These are phyloP conservation scores for Cirrhinus molitorella DNA, from an alignment of 2,797 vertebrate genomes.

Conservation along the genomic window DNA sequence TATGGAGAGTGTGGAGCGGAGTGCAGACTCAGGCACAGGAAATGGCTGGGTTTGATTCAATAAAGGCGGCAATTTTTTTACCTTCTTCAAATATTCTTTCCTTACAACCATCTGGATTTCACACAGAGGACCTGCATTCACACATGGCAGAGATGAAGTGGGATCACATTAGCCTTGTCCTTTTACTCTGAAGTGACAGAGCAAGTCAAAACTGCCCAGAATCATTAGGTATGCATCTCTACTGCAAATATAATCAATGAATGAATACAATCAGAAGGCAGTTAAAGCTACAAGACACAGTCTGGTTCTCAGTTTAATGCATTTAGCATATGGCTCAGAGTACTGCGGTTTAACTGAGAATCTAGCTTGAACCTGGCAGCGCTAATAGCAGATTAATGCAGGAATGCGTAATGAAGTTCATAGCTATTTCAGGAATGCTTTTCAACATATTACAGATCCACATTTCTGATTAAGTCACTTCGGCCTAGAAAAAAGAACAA, in stretches of 20 bases:
- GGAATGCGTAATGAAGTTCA: slow-evolving; percentile 58
- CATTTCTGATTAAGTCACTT: background rate
- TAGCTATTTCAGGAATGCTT: slow-evolving; percentile 31
- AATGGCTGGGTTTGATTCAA: slow-evolving; percentile 86
- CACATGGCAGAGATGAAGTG: slow-evolving; percentile 11
- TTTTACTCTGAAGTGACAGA: background rate
- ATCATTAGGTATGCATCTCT: background rate
- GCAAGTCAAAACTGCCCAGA: background rate
- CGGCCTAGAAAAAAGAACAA: background rate
- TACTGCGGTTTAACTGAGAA: slow-evolving; percentile 49
- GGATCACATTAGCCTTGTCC: slow-evolving; percentile 25
- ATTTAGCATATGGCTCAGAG: slow-evolving; percentile 31
- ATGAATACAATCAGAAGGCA: background rate
- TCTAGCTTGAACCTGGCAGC: slow-evolving; percentile 36
- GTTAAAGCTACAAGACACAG: slow-evolving; percentile 31
- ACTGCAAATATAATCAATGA: slow-evolving; percentile 6
- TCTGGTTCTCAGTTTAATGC: slow-evolving; percentile 14
- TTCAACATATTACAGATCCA: slow-evolving; percentile 23
- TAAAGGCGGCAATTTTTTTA: slow-evolving; percentile 58
- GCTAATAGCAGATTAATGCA: slow-evolving; percentile 57
- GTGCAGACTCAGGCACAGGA: slow-evolving; percentile 77
- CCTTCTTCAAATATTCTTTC: slow-evolving; percentile 37
- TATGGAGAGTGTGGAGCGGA: slow-evolving; percentile 79
- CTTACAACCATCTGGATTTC: slow-evolving; percentile 54
- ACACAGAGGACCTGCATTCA: slow-evolving; percentile 37